A percentile compares a stretch with the other conserved stretches of the same genome.
Evolutionary conservation across 2,888 invertebrate genomes (phyloP).

Genomic region (Chrysolina oricalcia): DNA sequence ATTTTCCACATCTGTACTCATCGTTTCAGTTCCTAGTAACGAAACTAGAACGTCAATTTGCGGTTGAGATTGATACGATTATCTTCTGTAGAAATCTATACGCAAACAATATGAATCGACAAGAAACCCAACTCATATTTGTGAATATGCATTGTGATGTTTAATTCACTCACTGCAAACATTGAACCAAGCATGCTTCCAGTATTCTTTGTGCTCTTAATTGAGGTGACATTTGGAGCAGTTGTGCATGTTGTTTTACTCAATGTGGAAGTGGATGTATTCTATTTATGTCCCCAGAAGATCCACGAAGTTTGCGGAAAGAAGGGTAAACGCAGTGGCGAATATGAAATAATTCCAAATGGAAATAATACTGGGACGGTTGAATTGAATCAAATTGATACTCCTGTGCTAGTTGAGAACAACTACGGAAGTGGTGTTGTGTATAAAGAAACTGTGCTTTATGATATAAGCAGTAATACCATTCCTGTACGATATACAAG

Average conservation of each 20-base stretch:
- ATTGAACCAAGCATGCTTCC: background rate
- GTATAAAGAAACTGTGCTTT: background rate
- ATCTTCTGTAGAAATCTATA: too few relatives aligned
- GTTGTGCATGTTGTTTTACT: background rate
- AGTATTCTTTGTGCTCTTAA: background rate
- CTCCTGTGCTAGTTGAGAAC: background rate
- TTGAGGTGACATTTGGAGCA: background rate
- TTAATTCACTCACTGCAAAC: background rate
- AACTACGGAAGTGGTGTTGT: background rate
- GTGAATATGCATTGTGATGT: too few relatives aligned
- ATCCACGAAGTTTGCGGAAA: background rate
- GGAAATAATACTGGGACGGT: background rate
- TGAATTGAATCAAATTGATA: background rate
- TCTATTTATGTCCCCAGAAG: background rate
- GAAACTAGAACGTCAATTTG: too few relatives aligned
- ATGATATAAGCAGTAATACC: background rate
- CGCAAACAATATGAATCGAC: too few relatives aligned
- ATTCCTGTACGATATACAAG: background rate
- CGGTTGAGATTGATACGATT: too few relatives aligned
- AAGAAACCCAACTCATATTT: too few relatives aligned
- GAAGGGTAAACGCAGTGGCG: background rate
- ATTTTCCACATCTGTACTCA: too few relatives aligned
- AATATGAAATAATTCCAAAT: background rate
- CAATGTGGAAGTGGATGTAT: background rate
- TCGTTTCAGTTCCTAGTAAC: too few relatives aligned